Evolutionary conservation across 1,140 invertebrate genomes (phyloP).

Genomic region (Vanessa atalanta): DNA sequence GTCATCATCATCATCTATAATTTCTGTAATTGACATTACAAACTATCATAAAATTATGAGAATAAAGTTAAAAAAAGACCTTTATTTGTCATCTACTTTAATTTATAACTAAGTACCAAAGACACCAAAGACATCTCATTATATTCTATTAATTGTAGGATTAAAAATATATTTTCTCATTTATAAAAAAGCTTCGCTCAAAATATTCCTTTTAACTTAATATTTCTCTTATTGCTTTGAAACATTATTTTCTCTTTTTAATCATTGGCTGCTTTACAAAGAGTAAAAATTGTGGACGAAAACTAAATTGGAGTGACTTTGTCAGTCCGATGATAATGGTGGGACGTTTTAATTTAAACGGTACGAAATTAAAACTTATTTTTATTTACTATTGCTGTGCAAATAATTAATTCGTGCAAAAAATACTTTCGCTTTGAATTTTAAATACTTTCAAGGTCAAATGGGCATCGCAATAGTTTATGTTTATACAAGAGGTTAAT

Average conservation of each 20-base stretch:
- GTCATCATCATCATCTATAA: no score
- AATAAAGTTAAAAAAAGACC: no score
- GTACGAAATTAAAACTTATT: neutral
- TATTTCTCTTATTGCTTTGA: constrained; percentile 13
- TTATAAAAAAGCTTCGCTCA: constrained; percentile 12
- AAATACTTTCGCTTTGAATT: no score
- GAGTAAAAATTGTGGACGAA: neutral
- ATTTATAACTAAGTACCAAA: neutral
- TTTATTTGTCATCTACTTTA: no score
- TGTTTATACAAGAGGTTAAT: no score
- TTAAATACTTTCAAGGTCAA: no score
- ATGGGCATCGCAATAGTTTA: no score
- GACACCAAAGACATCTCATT: neutral
- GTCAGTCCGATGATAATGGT: neutral
- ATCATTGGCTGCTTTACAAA: constrained; percentile 5
- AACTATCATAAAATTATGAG: no score
- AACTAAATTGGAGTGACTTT: constrained; percentile 20
- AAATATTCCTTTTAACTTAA: constrained; percentile 17
- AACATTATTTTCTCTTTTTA: constrained; percentile 2
- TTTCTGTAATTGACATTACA: no score
- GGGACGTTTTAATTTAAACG: constrained; percentile 1
- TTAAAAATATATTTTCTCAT: constrained; percentile 3
- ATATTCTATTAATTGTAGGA: neutral
- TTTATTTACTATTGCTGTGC: neutral
- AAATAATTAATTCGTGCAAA: neutral